Evolutionary conservation across 2,888 invertebrate species (phyloP).

Genomic region (Hypolimnas misippus): DNA sequence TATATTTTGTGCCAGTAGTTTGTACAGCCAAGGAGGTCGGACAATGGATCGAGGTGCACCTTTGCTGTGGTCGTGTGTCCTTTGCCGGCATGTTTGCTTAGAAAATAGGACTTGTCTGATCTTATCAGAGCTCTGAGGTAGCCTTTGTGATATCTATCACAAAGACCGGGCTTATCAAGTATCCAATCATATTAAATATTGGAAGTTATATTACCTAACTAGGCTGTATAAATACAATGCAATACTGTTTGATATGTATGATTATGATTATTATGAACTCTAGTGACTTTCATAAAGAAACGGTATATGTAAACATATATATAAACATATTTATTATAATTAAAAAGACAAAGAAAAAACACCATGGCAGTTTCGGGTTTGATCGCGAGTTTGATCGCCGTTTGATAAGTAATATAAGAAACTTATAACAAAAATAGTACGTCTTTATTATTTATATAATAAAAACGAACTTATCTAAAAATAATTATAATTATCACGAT

Average conservation of each 20-base stretch:
- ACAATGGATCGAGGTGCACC: constrained; percentile 67
- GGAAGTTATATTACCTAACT: constrained; percentile 4
- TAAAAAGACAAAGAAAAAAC: too few species aligned
- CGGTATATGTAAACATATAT: background rate
- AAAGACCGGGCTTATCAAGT: background rate
- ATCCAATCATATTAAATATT: constrained; percentile 2
- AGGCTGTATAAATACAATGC: background rate
- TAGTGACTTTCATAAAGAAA: too few species aligned
- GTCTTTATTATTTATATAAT: too few species aligned
- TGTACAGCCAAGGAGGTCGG: constrained; percentile 59
- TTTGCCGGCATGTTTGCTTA: constrained; percentile 66
- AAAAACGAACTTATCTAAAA: too few species aligned
- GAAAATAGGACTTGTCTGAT: constrained; percentile 53
- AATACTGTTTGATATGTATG: background rate
- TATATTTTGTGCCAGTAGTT: constrained; percentile 72
- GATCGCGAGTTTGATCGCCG: too few species aligned
- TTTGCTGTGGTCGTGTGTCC: constrained; percentile 66
- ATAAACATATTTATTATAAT: background rate
- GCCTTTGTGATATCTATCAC: constrained; percentile 15
- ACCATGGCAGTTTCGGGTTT: too few species aligned
- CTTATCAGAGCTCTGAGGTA: constrained; percentile 30
- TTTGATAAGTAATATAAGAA: too few species aligned
- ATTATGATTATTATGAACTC: background rate
- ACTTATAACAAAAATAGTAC: too few species aligned
- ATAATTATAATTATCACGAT: too few species aligned